Base-by-base conservation (phyloP, 2,888 invertebrate species). In the Thalpophila matura region DNA sequence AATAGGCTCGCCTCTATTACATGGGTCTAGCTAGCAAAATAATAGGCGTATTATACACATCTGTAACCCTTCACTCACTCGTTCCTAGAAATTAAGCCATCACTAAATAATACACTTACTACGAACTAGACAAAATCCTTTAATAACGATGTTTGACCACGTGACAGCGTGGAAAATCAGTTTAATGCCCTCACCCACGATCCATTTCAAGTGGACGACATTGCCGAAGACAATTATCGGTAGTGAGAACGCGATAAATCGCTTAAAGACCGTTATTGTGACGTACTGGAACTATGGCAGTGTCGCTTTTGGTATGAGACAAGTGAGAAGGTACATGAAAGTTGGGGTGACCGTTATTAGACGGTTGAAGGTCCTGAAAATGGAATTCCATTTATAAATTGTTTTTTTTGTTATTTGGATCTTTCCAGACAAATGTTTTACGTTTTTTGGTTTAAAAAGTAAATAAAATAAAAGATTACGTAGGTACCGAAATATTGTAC, bases 141-240 rank as follows among this genome's bases (percentile, higher is more conserved):
- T 64, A 75, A 70, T 59, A 79, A 53, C 33, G 38, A 27, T 42
- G 38, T 56, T 42, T 33, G 35, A 40, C 9, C 42, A 62, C 55
- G 42, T 62, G 67, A 79, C 65, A 74, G 62, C 70, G 74, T 82
- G 68, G 67, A 71, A 61, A 56, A 66, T 65, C 51, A 56, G 67
- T 81, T 74, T 67, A 73, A 59, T 66, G 62, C 58, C 62, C 64
- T 86, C 84, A 85, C 89, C 88, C 91, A 91, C 91, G 91, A 86
- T 87, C 88, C 75, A 84, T 83, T 85, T 82, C 78, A 50, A 75
- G 66, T 68, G 73, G 63, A 79, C 80, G 82, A 83, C 86, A 89
- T 87, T 84, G 78, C 80, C 78, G 37, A 83, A 86, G 88, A 89
- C 89, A 90, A 91, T 90, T 90, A 91, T 89, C 83, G 75, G 68